Percentiles rank a stretch among this genome's conserved stretches.
Evolutionary conservation across 53 echinoderm and acorn worm genomes (phyloP).

Genomic region (Pentamera pediparva): DNA sequence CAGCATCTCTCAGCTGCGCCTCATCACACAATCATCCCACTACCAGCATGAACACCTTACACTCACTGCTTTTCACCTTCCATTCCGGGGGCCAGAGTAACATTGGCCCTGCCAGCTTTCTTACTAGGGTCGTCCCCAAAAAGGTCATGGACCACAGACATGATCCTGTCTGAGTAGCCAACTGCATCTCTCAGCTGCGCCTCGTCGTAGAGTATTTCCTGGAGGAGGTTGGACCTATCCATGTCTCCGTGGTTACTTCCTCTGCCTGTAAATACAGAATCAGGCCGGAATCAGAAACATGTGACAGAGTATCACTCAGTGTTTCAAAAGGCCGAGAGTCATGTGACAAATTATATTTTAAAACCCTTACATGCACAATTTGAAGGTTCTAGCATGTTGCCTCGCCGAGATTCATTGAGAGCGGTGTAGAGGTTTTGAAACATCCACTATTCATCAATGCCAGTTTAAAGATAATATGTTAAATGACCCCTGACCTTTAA

Average conservation of each 20-base stretch:
- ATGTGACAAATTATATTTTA: no score
- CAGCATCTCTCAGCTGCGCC: slow-evolving; percentile 51
- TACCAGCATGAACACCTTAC: slow-evolving; percentile 15
- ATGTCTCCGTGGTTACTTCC: slow-evolving; percentile 6
- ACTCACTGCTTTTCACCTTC: slow-evolving; percentile 34
- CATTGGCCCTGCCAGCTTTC: slow-evolving; percentile 40
- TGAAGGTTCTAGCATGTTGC: no score
- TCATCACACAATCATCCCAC: slow-evolving; percentile 60
- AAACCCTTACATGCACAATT: not conserved
- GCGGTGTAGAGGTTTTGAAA: no score
- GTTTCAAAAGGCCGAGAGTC: no score
- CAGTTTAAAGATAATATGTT: no score
- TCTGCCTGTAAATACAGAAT: slow-evolving; percentile 36
- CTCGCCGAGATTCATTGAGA: not conserved
- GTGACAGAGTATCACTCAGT: not conserved
- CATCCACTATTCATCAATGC: no score
- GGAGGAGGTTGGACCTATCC: slow-evolving; percentile 44
- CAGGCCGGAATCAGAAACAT: not conserved
- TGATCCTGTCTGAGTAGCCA: slow-evolving; percentile 61
- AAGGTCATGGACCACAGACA: slow-evolving; percentile 71
- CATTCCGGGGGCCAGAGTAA: slow-evolving; percentile 59
- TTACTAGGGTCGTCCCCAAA: slow-evolving; percentile 74
- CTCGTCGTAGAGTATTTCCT: slow-evolving; percentile 70
- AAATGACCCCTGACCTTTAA: no score
- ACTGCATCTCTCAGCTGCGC: slow-evolving; percentile 56